phyloP scores from a whole-genome alignment of 2,888 invertebrate species.

The Hypena proboscidalis region DNA sequence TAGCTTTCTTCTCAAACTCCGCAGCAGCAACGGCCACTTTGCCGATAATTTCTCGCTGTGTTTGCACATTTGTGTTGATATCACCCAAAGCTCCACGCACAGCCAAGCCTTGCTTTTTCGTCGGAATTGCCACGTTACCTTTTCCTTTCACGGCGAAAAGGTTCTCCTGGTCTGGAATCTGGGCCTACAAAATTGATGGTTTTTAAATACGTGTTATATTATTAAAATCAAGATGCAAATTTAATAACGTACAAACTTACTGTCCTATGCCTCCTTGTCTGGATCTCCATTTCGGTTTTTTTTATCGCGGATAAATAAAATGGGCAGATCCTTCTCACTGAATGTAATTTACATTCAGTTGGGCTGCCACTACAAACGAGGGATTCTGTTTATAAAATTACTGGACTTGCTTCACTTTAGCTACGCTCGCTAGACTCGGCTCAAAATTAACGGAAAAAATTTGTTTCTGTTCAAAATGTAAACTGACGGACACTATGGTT shows the following conservation, averaged over 20 bases:
- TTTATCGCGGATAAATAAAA: slow-evolving; percentile 4
- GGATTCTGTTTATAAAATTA: neutral
- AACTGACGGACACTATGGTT: slow-evolving; percentile 23
- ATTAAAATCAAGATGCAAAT: slow-evolving; percentile 5
- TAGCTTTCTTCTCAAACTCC: slow-evolving; percentile 72
- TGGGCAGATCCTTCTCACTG: slow-evolving; percentile 17
- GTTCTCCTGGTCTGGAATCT: slow-evolving; percentile 76
- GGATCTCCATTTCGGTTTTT: slow-evolving; percentile 60
- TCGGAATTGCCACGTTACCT: slow-evolving; percentile 51
- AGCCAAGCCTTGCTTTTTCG: slow-evolving; percentile 62
- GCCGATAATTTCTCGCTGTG: slow-evolving; percentile 60
- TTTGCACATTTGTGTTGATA: slow-evolving; percentile 70
- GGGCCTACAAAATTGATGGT: slow-evolving; percentile 40
- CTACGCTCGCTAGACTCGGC: slow-evolving; percentile 13
- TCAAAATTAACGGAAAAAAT: slow-evolving; percentile 38
- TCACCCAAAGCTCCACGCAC: slow-evolving; percentile 76
- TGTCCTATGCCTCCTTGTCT: slow-evolving; percentile 62
- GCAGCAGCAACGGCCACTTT: slow-evolving; percentile 67
- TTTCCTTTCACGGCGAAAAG: slow-evolving; percentile 63
- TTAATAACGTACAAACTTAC: slow-evolving; percentile 50
- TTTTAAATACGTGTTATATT: slow-evolving; percentile 4
- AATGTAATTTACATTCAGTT: slow-evolving; percentile 22
- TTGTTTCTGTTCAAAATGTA: slow-evolving; percentile 12
- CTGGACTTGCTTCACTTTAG: neutral
- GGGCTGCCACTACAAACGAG: neutral